Conservation (phyloP, 2,888 invertebrate species). For the Charanyca ferruginea region DNA sequence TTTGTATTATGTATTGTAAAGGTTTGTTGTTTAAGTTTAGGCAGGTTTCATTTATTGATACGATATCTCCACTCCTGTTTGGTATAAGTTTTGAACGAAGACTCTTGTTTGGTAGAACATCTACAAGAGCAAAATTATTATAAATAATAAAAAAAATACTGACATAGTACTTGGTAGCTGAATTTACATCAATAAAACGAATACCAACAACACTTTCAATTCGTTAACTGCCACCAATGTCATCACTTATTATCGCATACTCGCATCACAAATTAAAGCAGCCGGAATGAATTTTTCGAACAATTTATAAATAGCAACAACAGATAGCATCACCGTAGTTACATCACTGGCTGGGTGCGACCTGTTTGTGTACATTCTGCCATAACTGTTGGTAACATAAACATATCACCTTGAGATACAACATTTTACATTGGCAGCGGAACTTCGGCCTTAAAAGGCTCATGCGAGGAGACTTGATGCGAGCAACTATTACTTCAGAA, state of each 20-base stretch:
- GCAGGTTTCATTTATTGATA: too few species aligned
- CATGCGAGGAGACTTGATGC: conserved; percentile 40
- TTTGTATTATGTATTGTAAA: conserved; percentile 2
- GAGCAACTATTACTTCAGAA: conserved; percentile 45
- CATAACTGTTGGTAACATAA: conserved; percentile 75
- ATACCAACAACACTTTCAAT: conserved; percentile 23
- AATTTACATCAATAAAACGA: conserved; percentile 36
- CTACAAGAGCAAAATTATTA: too few species aligned
- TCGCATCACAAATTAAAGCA: conserved; percentile 65
- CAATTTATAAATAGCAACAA: conserved; percentile 78
- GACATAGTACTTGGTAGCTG: not conserved
- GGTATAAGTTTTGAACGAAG: too few species aligned
- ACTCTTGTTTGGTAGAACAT: too few species aligned
- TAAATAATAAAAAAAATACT: too few species aligned
- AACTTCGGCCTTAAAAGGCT: conserved; percentile 60
- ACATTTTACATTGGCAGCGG: conserved; percentile 55
- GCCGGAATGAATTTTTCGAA: conserved; percentile 65
- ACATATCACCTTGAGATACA: conserved; percentile 67
- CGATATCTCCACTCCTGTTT: too few species aligned
- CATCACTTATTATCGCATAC: conserved; percentile 59
- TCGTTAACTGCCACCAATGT: conserved; percentile 70
- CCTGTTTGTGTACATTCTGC: conserved; percentile 77
- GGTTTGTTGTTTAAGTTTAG: not conserved
- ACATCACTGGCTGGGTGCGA: conserved; percentile 83
- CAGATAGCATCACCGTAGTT: conserved; percentile 79